These are phyloP conservation scores for Hydropotes inermis DNA, from an alignment of 2,113 vertebrate genomes.

Conservation along the genomic window DNA sequence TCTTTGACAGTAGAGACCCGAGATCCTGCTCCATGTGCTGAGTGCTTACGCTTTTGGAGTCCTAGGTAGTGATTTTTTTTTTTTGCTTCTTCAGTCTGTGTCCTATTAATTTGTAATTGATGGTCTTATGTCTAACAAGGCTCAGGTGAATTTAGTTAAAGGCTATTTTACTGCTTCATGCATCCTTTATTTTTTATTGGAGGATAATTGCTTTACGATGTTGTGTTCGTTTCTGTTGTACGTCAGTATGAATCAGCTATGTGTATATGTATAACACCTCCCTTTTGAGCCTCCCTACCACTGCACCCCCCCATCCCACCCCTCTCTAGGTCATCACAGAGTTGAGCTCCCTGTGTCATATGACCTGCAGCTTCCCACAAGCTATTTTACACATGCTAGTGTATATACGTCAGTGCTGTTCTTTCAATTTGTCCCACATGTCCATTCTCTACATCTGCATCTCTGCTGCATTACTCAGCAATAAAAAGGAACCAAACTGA, in stretches of 20 bases:
- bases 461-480: not conserved
- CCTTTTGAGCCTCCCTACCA: not conserved
- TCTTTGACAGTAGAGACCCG: not conserved
- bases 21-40: not conserved
- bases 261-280: not conserved
- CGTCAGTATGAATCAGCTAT: not conserved
- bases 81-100: not conserved
- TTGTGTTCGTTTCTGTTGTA: not conserved
- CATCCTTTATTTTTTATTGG: not conserved
- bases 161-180: not conserved
- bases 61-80: not conserved
- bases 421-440: not conserved
- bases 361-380: accelerated
- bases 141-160: not conserved
- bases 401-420: accelerated
- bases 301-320: not conserved
- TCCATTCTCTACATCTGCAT: not conserved
- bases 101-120: not conserved
- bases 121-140: not conserved
- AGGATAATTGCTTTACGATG: not conserved
- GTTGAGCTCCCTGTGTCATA: not conserved
- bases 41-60: no score
- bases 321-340: not conserved
- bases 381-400: accelerated
- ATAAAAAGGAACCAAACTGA: not conserved